Evolutionary conservation across 2,113 vertebrate species (phyloP), one percentile per base, ranked within the genome.

Genomic region (Chrysochloris asiatica): DNA sequence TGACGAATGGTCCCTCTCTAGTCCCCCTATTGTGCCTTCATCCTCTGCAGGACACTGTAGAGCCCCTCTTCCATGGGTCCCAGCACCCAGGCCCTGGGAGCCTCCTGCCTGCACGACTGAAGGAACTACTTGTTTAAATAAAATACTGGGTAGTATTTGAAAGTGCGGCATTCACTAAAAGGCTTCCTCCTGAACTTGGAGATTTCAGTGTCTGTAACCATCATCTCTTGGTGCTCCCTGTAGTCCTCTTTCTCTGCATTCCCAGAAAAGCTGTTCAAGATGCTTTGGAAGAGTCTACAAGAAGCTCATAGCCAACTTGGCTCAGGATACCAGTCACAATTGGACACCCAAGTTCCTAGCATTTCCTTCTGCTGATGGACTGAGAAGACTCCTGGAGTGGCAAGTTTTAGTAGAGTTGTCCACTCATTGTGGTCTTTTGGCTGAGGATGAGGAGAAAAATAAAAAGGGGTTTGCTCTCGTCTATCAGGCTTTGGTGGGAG

Each of bases 361-460:
- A 41, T 45, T 65, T 75, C 36, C 28, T 1, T 48, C 36, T 65
- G 1, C 26, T 12, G 4, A 10, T 67, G n/a, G 45, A 43, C 8
- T 14, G 22, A 3, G 17, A 65, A 16, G 30, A 14, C 71, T 19
- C 0, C 1, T 1, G 0, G 50, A 45, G 19, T 10, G 14, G 0
- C 11, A 24, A 28, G 52, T 30, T 73, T 67, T 36, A 43, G 30
- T 14, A 79, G 54, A 61, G 4, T 30, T 43, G 6, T 38, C 38
- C 26, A 4, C 13, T 33, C 14, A 56, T 52, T 69, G 11, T 4
- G 19, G 28, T 26, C 38, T 83, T 78, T 63, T 47, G 56, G 22
- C 82, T 30, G 59, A 59, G 61, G 45, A 24, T 26, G 43, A 24
- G 22, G 36, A 47, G 17, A 16, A 6, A 24, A 2, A 6, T 52